Percentiles rank a stretch among this genome's conserved stretches.
Evolutionary conservation across 2,888 invertebrate species (phyloP).

Genomic region (Megastigmus dorsalis): DNA sequence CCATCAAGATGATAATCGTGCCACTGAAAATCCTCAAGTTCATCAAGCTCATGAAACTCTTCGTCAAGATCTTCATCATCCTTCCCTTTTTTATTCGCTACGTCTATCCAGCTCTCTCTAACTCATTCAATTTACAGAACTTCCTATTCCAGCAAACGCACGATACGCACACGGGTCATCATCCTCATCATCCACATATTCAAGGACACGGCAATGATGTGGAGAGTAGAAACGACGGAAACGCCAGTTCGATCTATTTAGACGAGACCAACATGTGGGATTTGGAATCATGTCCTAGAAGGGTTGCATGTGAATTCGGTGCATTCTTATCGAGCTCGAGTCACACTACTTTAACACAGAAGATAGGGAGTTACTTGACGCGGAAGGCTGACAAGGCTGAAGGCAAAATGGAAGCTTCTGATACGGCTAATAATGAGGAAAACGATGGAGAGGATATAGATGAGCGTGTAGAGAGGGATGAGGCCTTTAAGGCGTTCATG

Average conservation of each 20-base stretch:
- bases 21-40: slow-evolving; percentile 60
- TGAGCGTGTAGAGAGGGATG: slow-evolving; percentile 13
- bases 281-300: slow-evolving; percentile 56
- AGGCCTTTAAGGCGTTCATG: slow-evolving; percentile 54
- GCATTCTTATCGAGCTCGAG: slow-evolving; percentile 50
- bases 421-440: slow-evolving; percentile 8
- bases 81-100: slow-evolving; percentile 59
- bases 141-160: slow-evolving; percentile 38
- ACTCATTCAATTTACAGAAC: slow-evolving; percentile 34
- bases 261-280: slow-evolving; percentile 48
- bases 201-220: slow-evolving; percentile 1
- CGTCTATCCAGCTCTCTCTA: slow-evolving; percentile 56
- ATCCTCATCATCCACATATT: not conserved
- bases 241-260: not conserved
- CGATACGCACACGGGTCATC: not conserved
- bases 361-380: slow-evolving; percentile 49
- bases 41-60: slow-evolving; percentile 57
- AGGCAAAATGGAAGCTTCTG: not conserved
- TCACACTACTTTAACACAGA: slow-evolving; percentile 50
- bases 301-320: slow-evolving; percentile 60
- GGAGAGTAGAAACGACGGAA: slow-evolving; percentile 36
- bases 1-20: slow-evolving; percentile 57
- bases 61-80: slow-evolving; percentile 59
- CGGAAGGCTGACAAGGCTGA: slow-evolving; percentile 40
- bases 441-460: slow-evolving; percentile 16